A percentile compares a stretch with the other conserved stretches of the same genome.
These are phyloP conservation scores for Athene cunicularia DNA, from an alignment of 2,113 vertebrate genomes.

Conservation along the genomic window DNA sequence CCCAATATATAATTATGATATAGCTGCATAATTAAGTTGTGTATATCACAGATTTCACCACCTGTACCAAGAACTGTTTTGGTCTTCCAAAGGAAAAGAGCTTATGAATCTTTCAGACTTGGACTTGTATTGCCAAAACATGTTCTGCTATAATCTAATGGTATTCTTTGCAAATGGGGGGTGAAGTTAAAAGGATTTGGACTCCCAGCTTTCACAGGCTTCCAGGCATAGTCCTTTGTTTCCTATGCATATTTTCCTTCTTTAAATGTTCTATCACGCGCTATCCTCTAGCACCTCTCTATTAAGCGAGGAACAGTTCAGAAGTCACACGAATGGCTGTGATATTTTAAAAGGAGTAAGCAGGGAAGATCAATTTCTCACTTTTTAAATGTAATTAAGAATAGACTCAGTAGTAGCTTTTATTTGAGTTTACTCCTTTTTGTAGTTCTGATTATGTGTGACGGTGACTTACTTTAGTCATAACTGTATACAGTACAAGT, in stretches of 20 bases:
- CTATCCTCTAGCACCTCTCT: background rate
- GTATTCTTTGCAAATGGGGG: background rate
- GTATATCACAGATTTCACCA: background rate
- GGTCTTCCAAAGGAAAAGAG: background rate
- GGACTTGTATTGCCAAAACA: background rate
- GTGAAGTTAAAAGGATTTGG: background rate
- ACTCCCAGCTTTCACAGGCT: background rate
- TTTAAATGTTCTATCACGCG: background rate
- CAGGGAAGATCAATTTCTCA: background rate
- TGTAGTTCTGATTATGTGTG: background rate
- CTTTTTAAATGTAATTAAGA: background rate
- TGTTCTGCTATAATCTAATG: background rate
- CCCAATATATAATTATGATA: background rate
- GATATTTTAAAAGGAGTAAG: conserved; percentile 3
- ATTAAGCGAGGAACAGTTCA: background rate
- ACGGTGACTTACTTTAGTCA: background rate
- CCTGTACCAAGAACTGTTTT: background rate
- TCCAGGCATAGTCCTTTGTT: background rate
- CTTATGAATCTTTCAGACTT: background rate
- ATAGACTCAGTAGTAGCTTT: background rate
- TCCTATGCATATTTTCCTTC: background rate
- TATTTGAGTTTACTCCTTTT: background rate
- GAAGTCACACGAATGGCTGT: background rate
- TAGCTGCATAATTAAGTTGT: background rate
- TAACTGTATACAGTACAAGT: background rate